Evolutionary conservation across 2,888 invertebrate species (phyloP), one percentile per base, ranked within the genome.

Genomic region (Ryuthela nishihirai): DNA sequence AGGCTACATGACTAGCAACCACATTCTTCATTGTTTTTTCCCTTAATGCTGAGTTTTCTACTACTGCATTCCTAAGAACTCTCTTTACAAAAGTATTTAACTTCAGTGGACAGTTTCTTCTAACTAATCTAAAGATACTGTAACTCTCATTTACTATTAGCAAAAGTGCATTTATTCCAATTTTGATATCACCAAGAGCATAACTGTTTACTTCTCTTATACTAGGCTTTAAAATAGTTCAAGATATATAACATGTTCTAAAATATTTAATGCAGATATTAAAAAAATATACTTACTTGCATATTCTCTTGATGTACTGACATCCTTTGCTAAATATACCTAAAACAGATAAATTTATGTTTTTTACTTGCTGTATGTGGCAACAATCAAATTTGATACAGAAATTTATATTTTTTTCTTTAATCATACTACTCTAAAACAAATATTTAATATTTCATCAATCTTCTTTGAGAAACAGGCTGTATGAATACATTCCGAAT

Each of bases 241-340:
- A 29, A 29, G 12, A 12, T 9, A 29, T 9, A 29, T 9, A 25
- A 42, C 9, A 23, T 42, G 7, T 45, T 15, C 39, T 12, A 29
- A 32, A 25, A 26, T n/a, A n/a, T n/a, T n/a, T n/a, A n/a, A n/a
- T n/a, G n/a, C n/a, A n/a, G n/a, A n/a, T n/a, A n/a, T n/a, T n/a
- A n/a, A n/a, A n/a, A n/a, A n/a, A n/a, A n/a, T n/a, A n/a, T 15
- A 83, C 88, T 83, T 81, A 92, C 92, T 94, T 79, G 97, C 97
- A 83, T 85, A 92, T 80, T 95, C 92, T 72, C 85, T 87, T 70
- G 83, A 84, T 52, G 85, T 87, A 73, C 88, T 86, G 62, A 92
- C 85, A 76, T 97, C 94, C 75, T 88, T 90, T 46, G 92, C 93
- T 67, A 93, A 81, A 75, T 90, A 95, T 47, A 97, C 82, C 82